A percentile compares a stretch with the other conserved stretches of the same genome.
phyloP scores from a whole-genome alignment of 2,797 vertebrate genomes.

The Trichosurus vulpecula region DNA sequence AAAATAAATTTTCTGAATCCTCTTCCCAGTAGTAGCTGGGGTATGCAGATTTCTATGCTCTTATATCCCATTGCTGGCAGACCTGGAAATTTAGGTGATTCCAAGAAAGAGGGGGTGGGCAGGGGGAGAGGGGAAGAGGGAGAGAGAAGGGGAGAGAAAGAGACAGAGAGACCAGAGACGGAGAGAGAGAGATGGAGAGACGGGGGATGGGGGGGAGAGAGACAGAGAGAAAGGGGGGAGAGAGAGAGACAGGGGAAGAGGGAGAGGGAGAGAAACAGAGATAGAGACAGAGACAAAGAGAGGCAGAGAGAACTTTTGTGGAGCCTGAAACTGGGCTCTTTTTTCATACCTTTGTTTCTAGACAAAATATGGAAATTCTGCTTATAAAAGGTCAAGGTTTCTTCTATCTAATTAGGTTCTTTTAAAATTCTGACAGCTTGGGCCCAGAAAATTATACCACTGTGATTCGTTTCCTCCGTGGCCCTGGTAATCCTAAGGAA shows the following conservation, averaged over 20 bases:
- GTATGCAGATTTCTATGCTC: constrained; percentile 26
- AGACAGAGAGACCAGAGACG: no score
- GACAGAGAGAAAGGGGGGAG: no score
- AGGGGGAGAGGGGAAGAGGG: no score
- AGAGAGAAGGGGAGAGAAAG: no score
- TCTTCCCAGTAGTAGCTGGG: constrained; percentile 21
- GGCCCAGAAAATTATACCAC: constrained; percentile 3
- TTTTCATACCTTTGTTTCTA: constrained; percentile 45
- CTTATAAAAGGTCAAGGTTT: constrained; percentile 57
- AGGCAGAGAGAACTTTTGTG: neutral
- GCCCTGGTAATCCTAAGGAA: neutral
- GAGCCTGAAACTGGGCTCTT: constrained; percentile 19
- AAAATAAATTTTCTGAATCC: constrained; percentile 34
- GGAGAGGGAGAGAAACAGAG: neutral
- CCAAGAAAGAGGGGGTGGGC: neutral
- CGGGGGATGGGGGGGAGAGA: neutral
- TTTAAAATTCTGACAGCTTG: constrained; percentile 45
- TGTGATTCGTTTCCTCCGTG: constrained; percentile 47
- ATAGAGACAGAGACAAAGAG: fast-evolving
- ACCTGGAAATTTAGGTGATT: neutral
- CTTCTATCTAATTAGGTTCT: constrained; percentile 55
- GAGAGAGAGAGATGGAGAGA: no score
- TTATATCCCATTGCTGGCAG: neutral
- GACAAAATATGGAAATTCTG: constrained; percentile 56
- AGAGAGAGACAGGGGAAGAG: neutral